phyloP scores from a whole-genome alignment of 2,113 vertebrate species.

The Gracilinanus agilis region DNA sequence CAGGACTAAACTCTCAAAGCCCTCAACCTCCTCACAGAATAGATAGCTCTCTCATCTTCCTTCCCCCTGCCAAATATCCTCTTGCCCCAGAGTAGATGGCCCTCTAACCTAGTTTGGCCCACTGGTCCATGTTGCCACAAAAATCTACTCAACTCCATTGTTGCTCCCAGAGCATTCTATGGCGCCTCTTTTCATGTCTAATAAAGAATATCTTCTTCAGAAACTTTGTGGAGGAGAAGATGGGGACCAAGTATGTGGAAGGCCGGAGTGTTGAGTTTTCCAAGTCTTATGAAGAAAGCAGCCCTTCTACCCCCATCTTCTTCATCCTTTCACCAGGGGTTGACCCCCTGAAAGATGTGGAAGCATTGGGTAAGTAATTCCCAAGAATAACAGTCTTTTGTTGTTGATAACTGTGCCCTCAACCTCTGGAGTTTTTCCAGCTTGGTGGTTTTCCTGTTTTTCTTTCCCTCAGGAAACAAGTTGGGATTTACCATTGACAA shows the following conservation, averaged over 20 bases:
- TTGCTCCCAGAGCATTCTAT: rapidly evolving
- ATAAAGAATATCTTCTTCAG: background rate
- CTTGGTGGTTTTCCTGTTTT: background rate
- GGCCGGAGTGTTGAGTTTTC: slow-evolving; percentile 83
- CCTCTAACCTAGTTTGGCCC: background rate
- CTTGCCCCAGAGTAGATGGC: background rate
- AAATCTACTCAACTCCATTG: rapidly evolving
- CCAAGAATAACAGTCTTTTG: background rate
- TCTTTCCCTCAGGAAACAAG: slow-evolving; percentile 77
- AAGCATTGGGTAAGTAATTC: slow-evolving; percentile 80
- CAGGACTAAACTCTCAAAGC: background rate
- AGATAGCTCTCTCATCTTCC: rapidly evolving
- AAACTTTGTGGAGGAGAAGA: slow-evolving; percentile 88
- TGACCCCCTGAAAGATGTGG: slow-evolving; percentile 85
- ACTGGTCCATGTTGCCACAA: background rate
- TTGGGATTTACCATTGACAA: slow-evolving; percentile 87
- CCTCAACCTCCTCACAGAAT: background rate
- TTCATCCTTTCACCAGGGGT: slow-evolving; percentile 87
- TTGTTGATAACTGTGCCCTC: rapidly evolving
- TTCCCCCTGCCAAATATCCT: background rate
- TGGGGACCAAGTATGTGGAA: slow-evolving; percentile 86
- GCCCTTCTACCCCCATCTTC: slow-evolving; percentile 82
- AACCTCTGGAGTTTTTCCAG: background rate
- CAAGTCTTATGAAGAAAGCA: slow-evolving; percentile 86
- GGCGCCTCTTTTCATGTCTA: rapidly evolving